These are phyloP conservation scores for Hystrix brachyura DNA, from an alignment of 2,113 vertebrate species.

Conservation along the genomic window DNA sequence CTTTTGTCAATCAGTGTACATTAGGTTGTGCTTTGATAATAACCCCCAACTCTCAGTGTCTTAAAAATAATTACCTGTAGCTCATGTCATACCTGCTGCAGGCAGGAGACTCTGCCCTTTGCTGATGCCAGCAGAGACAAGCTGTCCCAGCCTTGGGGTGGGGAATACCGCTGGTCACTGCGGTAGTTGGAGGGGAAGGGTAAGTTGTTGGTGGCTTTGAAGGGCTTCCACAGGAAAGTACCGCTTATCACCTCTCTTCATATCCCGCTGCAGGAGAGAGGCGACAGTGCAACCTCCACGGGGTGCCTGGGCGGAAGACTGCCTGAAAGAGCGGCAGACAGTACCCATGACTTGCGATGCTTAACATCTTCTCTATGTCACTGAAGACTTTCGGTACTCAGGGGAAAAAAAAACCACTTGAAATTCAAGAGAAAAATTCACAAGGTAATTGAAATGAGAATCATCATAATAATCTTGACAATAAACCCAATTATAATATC, in stretches of 20 bases:
- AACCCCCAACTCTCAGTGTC: background rate
- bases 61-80: background rate
- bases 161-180: background rate
- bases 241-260: background rate
- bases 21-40: background rate
- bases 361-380: background rate
- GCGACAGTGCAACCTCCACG: background rate
- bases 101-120: background rate
- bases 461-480: background rate
- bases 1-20: background rate
- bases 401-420: background rate
- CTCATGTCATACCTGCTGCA: background rate
- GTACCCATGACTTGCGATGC: background rate
- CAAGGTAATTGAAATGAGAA: background rate
- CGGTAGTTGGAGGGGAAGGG: background rate
- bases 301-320: background rate
- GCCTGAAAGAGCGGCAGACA: background rate
- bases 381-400: background rate
- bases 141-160: no score
- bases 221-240: background rate
- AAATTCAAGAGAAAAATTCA: conserved; percentile 8
- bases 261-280: background rate
- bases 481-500: background rate
- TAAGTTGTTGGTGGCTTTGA: background rate
- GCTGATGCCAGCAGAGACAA: background rate